Conservation (phyloP, 1,140 invertebrate species). For the Drosophila chauvacae region DNA sequence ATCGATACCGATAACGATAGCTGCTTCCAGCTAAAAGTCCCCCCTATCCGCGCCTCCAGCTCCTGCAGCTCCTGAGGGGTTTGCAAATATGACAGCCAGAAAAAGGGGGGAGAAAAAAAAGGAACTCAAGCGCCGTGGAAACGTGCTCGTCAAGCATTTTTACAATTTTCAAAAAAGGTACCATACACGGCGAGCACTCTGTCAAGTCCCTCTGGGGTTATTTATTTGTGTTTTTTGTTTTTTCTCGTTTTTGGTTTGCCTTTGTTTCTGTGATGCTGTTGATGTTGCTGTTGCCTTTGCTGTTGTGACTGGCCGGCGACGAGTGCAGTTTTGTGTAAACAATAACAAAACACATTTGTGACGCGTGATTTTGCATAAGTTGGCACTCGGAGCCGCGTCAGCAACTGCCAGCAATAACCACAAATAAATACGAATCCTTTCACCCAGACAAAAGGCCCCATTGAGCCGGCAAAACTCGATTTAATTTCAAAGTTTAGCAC, state of each 20-base stretch:
- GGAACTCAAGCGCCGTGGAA: constrained; percentile 47
- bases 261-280: constrained; percentile 24
- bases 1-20: constrained; percentile 56
- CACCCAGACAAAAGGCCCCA: constrained; percentile 31
- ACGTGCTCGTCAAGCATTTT: constrained; percentile 77
- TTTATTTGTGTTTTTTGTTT: constrained; percentile 67
- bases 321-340: constrained; percentile 78
- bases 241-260: constrained; percentile 20
- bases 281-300: constrained; percentile 12
- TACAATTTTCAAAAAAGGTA: constrained; percentile 77
- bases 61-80: constrained; percentile 15
- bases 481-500: constrained; percentile 39
- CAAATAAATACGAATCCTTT: constrained; percentile 50
- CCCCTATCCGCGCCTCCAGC: neutral
- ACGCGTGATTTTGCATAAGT: constrained; percentile 83
- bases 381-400: constrained; percentile 54
- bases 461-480: constrained; percentile 29
- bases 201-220: constrained; percentile 45
- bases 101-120: constrained; percentile 1
- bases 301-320: constrained; percentile 22
- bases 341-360: constrained; percentile 83
- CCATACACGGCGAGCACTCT: constrained; percentile 30
- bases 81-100: constrained; percentile 32
- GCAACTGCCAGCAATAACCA: constrained; percentile 28
- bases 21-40: constrained; percentile 25